These are phyloP conservation scores for Cephus runcator DNA, from an alignment of 2,888 invertebrate species.

Conservation along the genomic window DNA sequence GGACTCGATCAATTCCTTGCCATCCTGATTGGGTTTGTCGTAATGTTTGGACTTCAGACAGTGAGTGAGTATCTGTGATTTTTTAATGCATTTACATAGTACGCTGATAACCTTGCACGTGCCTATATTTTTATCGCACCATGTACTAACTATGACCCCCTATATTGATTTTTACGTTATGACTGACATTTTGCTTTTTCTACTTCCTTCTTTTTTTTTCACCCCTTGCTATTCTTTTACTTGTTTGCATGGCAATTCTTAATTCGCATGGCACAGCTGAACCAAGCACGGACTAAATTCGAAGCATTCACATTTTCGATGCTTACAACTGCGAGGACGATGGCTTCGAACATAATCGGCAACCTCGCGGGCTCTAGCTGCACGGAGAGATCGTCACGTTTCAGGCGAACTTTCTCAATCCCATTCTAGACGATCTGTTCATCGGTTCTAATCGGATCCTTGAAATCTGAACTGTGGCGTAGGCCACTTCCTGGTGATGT, in stretches of 20 bases:
- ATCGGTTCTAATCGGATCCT: slow-evolving; percentile 16
- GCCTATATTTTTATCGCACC: background rate
- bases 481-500: background rate
- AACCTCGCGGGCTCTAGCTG: background rate
- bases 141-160: background rate
- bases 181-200: background rate
- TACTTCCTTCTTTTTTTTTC: background rate
- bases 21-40: slow-evolving; percentile 75
- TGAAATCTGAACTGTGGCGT: background rate
- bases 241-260: background rate
- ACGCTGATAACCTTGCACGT: background rate
- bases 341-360: background rate
- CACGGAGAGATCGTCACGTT: background rate
- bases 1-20: slow-evolving; percentile 76
- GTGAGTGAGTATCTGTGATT: slow-evolving; percentile 67
- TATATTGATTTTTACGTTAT: background rate
- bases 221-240: background rate
- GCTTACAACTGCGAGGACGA: background rate
- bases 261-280: background rate
- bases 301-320: background rate
- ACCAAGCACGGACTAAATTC: background rate
- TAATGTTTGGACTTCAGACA: slow-evolving; percentile 79
- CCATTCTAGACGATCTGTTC: background rate
- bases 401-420: background rate
- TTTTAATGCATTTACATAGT: background rate